These are phyloP conservation scores for Polydrusus pterygomalis DNA, from an alignment of 2,888 invertebrate species.

Conservation along the genomic window DNA sequence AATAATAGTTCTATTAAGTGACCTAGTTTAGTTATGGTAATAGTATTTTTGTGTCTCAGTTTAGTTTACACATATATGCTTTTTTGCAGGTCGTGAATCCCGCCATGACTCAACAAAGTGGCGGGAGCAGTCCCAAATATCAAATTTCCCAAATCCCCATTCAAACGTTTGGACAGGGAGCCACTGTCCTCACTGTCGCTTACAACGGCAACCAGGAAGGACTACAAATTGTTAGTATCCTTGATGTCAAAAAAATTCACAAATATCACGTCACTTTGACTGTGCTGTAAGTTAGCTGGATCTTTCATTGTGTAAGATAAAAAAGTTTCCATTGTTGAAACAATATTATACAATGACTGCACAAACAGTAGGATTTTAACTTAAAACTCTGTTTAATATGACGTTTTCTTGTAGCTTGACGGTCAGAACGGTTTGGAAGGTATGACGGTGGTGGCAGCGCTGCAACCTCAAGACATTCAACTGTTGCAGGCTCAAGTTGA, in stretches of 20 bases:
- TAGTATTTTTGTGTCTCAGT: no score
- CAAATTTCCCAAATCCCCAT: conserved; percentile 84
- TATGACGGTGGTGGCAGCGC: conserved; percentile 80
- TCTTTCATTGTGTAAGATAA: no score
- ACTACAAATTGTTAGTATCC: conserved; percentile 75
- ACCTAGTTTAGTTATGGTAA: no score
- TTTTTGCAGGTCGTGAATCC: conserved; percentile 64
- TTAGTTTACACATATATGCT: no score
- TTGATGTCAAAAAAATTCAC: not conserved
- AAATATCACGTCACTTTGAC: no score
- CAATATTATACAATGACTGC: no score
- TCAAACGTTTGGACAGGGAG: conserved; percentile 82
- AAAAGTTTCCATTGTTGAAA: no score
- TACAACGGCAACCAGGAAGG: conserved; percentile 79
- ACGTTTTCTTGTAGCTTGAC: conserved; percentile 62
- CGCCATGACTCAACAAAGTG: conserved; percentile 66
- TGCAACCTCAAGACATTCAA: conserved; percentile 83
- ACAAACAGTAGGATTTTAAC: no score
- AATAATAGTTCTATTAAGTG: no score
- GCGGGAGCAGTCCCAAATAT: conserved; percentile 80
- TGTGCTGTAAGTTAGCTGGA: no score
- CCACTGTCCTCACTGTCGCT: conserved; percentile 84
- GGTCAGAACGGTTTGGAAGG: conserved; percentile 76
- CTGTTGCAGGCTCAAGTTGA: conserved; percentile 72
- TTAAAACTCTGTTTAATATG: no score